Evolutionary conservation across 2,113 vertebrate genomes (phyloP).

Genomic region (Nesoenas mayeri): DNA sequence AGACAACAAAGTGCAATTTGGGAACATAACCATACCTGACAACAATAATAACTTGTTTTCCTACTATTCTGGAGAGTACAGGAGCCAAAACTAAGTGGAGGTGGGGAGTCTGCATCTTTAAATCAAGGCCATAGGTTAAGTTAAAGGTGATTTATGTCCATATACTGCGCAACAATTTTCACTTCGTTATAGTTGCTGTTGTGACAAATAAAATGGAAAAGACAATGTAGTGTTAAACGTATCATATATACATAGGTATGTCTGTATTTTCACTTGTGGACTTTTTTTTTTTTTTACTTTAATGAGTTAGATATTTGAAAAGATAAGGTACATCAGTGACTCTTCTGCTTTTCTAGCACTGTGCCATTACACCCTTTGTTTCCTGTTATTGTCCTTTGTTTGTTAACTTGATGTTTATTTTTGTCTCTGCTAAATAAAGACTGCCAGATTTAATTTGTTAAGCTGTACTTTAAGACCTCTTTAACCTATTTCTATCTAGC

Average conservation of each 20-base stretch:
- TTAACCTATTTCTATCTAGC: constrained; percentile 67
- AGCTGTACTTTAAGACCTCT: constrained; percentile 54
- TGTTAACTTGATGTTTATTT: constrained; percentile 55
- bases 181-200: background rate
- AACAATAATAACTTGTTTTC: background rate
- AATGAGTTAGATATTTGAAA: background rate
- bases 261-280: background rate
- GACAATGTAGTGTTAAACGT: background rate
- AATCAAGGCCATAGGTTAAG: background rate
- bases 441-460: constrained; percentile 47
- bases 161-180: background rate
- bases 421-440: constrained; percentile 59
- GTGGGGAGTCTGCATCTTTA: background rate
- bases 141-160: background rate
- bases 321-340: background rate
- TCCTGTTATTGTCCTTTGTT: constrained; percentile 52
- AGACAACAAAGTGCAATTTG: background rate
- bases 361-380: background rate
- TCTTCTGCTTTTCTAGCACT: background rate
- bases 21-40: background rate
- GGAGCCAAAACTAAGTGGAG: background rate
- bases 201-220: background rate
- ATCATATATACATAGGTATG: background rate
- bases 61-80: background rate
- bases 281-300: background rate